Conservation (phyloP, 2,113 vertebrate species). For the Coregonus clupeaformis region DNA sequence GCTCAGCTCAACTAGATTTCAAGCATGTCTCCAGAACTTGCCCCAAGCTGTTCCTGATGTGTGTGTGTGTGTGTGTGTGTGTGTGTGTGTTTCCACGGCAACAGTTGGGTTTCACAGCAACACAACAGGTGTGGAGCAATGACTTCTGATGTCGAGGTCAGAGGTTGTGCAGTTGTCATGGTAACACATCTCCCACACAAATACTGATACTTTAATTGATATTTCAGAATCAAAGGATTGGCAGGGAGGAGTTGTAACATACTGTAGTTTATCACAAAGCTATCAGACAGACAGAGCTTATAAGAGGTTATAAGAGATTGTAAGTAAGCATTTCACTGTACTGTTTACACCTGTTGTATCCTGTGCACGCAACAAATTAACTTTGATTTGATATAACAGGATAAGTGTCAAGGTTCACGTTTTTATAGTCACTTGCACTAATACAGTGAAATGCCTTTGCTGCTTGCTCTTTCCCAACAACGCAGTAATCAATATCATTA, state of each 20-base stretch:
- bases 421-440: too few species aligned
- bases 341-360: too few species aligned
- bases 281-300: constrained; percentile 39
- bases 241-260: too few species aligned
- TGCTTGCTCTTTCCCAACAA: too few species aligned
- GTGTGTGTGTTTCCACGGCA: constrained; percentile 49
- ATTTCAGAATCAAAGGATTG: too few species aligned
- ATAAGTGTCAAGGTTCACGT: too few species aligned
- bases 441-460: too few species aligned
- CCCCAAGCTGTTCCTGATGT: constrained; percentile 34
- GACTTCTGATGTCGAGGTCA: constrained; percentile 51
- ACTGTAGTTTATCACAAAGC: background rate
- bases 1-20: constrained; percentile 57
- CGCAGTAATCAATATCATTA: too few species aligned
- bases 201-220: constrained; percentile 50
- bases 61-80: constrained; percentile 37
- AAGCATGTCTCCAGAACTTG: constrained; percentile 18
- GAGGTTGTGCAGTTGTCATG: constrained; percentile 61
- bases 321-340: background rate
- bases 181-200: constrained; percentile 53
- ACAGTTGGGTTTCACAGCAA: constrained; percentile 45
- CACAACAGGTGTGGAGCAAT: constrained; percentile 61
- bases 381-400: too few species aligned
- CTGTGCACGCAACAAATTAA: too few species aligned
- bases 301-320: background rate